These are phyloP conservation scores for Papilio aristodemus DNA, from an alignment of 1,140 invertebrate species.

Conservation along the genomic window DNA sequence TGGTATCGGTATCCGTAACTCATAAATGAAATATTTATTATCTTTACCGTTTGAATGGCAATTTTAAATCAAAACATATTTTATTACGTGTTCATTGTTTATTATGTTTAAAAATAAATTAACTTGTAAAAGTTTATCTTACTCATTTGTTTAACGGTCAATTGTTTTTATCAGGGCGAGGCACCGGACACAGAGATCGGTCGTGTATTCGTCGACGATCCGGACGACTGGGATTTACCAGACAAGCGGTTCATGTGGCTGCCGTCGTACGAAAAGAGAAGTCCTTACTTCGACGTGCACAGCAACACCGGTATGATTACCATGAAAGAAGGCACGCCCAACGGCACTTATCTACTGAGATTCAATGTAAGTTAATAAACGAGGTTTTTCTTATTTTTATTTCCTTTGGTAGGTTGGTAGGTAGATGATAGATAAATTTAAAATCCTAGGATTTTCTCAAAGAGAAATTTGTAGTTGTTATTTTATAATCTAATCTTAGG, in stretches of 20 bases:
- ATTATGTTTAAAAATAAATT: too few species aligned
- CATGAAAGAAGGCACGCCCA: conserved; percentile 85
- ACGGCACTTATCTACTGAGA: conserved; percentile 85
- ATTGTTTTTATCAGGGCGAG: conserved; percentile 77
- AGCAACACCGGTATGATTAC: conserved; percentile 90
- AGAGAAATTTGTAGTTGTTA: too few species aligned
- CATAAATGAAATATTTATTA: too few species aligned
- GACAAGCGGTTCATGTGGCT: conserved; percentile 92
- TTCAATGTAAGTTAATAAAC: conserved; percentile 83
- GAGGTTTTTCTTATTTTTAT: conserved; percentile 17
- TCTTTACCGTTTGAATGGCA: too few species aligned
- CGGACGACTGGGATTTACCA: conserved; percentile 95
- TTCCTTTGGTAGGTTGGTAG: not conserved
- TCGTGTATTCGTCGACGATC: conserved; percentile 93
- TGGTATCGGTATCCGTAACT: too few species aligned
- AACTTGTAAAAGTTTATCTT: too few species aligned
- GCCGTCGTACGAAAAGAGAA: conserved; percentile 77
- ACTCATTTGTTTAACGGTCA: too few species aligned
- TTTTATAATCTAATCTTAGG: too few species aligned
- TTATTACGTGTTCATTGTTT: too few species aligned
- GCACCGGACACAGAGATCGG: conserved; percentile 90
- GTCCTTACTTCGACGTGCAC: conserved; percentile 84
- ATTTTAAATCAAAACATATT: too few species aligned
- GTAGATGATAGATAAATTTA: not conserved
- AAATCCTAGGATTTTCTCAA: too few species aligned